Conservation (phyloP, 2,797 vertebrate genomes). For the Pyrocephalus nanus region DNA sequence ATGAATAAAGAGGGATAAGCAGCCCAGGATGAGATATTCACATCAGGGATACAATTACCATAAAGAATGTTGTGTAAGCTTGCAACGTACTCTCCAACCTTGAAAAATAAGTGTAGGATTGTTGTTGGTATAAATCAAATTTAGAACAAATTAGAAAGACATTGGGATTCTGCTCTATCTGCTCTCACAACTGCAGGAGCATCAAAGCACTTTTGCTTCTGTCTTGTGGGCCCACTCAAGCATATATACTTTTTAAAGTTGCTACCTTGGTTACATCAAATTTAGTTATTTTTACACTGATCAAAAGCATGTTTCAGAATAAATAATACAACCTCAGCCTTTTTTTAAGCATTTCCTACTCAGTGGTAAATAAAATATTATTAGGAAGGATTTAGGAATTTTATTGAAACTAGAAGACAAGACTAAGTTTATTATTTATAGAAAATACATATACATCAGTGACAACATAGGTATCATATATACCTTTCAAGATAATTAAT, state of each 20-base stretch:
- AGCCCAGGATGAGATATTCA: not conserved
- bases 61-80: not conserved
- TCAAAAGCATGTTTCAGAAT: not conserved
- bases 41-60: not conserved
- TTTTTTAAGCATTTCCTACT: not conserved
- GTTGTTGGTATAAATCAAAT: not conserved
- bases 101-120: not conserved
- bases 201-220: not conserved
- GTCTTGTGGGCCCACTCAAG: not conserved
- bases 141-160: not conserved
- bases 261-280: not conserved
- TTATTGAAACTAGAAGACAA: not conserved
- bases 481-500: not conserved
- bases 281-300: not conserved
- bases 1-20: not conserved
- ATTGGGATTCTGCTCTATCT: not conserved
- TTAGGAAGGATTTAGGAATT: not conserved
- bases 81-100: fast-evolving
- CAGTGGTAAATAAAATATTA: not conserved
- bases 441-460: not conserved
- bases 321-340: not conserved
- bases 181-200: not conserved
- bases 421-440: not conserved
- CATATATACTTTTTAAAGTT: not conserved
- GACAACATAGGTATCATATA: fast-evolving